Evolutionary conservation across 2,113 vertebrate species (phyloP).

Genomic region (Tylochromis polylepis): DNA sequence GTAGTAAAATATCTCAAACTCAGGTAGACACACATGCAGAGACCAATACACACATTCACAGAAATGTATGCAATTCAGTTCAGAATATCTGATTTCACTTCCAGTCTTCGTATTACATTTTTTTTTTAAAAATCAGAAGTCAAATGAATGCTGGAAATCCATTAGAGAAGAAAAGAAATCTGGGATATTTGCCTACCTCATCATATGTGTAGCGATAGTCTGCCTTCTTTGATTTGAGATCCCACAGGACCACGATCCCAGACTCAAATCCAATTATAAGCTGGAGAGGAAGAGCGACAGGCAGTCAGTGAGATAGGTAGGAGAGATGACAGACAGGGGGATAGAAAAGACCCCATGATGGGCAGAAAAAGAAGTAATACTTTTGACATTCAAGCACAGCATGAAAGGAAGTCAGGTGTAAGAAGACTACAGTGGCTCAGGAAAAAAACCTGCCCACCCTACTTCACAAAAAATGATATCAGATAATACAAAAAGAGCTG

Average conservation of each 20-base stretch:
- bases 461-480: not conserved
- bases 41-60: not conserved
- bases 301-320: slow-evolving; percentile 36
- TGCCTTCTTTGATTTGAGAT: slow-evolving; percentile 98
- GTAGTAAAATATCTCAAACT: not conserved
- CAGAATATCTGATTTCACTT: slow-evolving; percentile 51
- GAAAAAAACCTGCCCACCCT: not conserved
- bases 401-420: slow-evolving; percentile 35
- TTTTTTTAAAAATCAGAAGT: not conserved
- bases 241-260: slow-evolving; percentile 95
- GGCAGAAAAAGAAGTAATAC: slow-evolving; percentile 31
- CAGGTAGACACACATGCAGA: not conserved
- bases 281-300: slow-evolving; percentile 74
- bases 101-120: not conserved
- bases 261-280: slow-evolving; percentile 98
- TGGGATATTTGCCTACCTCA: slow-evolving; percentile 80
- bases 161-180: slow-evolving; percentile 10
- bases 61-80: not conserved
- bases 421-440: slow-evolving; percentile 7
- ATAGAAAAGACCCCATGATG: slow-evolving; percentile 34
- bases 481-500: not conserved
- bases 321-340: slow-evolving; percentile 39
- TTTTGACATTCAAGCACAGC: slow-evolving; percentile 53
- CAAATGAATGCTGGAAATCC: not conserved
- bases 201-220: slow-evolving; percentile 98